phyloP scores from a whole-genome alignment of 2,113 vertebrate species.

The Archilochus colubris region DNA sequence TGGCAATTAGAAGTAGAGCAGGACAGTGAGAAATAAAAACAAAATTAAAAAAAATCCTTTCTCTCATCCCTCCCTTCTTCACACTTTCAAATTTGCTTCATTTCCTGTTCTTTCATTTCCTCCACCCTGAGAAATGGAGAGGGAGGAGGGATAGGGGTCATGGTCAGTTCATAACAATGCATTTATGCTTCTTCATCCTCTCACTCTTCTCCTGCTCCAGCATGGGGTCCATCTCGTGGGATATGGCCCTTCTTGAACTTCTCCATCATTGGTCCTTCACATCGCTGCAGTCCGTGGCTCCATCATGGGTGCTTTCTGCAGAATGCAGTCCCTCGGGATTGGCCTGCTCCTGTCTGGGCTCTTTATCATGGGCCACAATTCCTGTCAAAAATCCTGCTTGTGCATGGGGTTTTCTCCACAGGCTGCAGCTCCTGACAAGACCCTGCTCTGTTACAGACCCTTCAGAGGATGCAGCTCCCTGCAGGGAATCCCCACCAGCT shows the following conservation, averaged over 20 bases:
- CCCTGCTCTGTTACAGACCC: too few relatives aligned
- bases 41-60: not conserved
- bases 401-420: not conserved
- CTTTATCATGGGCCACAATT: too few relatives aligned
- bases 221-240: too few relatives aligned
- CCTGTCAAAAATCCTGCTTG: not conserved
- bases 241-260: not conserved
- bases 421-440: too few relatives aligned
- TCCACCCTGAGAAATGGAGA: accelerated
- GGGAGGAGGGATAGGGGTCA: accelerated
- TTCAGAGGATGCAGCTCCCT: too few relatives aligned
- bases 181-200: too few relatives aligned
- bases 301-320: too few relatives aligned
- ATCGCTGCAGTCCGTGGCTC: too few relatives aligned
- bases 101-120: not conserved
- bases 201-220: too few relatives aligned
- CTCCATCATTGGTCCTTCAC: not conserved
- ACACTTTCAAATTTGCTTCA: too few relatives aligned
- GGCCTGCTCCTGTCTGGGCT: too few relatives aligned
- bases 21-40: not conserved
- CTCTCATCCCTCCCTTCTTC: not conserved
- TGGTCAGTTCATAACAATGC: not conserved
- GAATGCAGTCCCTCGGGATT: not conserved
- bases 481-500: not conserved
- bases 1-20: not conserved